Conservation (phyloP, 2,888 invertebrate genomes). For the Pantelozetes paolii region DNA sequence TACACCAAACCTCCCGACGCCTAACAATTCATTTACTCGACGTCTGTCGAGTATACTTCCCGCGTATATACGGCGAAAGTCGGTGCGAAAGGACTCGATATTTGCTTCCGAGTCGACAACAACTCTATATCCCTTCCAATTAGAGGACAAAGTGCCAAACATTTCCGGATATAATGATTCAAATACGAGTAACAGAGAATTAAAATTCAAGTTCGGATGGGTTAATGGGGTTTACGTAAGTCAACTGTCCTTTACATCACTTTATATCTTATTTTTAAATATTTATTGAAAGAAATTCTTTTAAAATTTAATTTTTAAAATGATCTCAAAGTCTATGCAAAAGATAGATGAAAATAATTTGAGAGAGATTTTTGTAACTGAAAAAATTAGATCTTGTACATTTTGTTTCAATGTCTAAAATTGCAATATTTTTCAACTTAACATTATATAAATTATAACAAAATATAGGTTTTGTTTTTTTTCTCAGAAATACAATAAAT, state of each 20-base stretch:
- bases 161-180: constrained; percentile 26
- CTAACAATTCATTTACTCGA: not conserved
- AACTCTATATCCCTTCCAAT: constrained; percentile 27
- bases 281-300: too few relatives aligned
- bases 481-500: too few relatives aligned
- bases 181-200: not conserved
- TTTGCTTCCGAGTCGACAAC: constrained; percentile 41
- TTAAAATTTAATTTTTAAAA: too few relatives aligned
- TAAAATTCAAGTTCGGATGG: constrained; percentile 43
- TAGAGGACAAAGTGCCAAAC: constrained; percentile 35
- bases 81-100: constrained; percentile 38
- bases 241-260: not conserved
- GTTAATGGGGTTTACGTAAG: constrained; percentile 43
- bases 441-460: too few relatives aligned
- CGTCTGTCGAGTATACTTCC: constrained; percentile 35
- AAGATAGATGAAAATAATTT: too few relatives aligned
- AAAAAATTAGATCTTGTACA: too few relatives aligned
- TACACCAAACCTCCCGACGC: too few relatives aligned
- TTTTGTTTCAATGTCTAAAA: too few relatives aligned
- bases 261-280: not conserved
- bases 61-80: constrained; percentile 37
- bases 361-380: too few relatives aligned
- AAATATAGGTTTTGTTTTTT: too few relatives aligned
- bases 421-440: too few relatives aligned
- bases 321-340: too few relatives aligned